Evolutionary conservation across 2,888 invertebrate species (phyloP), one percentile per base, ranked within the genome.

Genomic region (Dolichopus griseipennis): DNA sequence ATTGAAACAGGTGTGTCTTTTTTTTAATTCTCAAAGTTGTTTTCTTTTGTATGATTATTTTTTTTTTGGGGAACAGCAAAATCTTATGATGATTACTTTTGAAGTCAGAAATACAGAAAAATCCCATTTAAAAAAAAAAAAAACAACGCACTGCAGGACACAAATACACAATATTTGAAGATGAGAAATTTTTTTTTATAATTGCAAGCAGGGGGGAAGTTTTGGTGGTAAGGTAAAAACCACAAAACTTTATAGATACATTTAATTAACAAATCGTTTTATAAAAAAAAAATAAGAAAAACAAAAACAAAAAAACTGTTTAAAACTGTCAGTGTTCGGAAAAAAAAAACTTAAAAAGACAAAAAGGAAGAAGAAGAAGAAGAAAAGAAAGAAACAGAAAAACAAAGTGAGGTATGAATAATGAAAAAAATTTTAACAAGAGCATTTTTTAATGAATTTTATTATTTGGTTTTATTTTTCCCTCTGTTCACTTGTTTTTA

Each of bases 241-340:
- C 18, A 18, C 52, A 52, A 52, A 52, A 12, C n/a, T 52, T 52
- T 52, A 52, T 52, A 52, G 52, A 18, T 52, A 52, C 52, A 52
- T 52, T 52, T 52, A 52, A 52, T 52, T 52, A 52, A 52, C 52
- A 52, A 52, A 52, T 52, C 52, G 52, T n/a, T 52, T 52, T n/a
- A 37, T 37, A 6, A 37, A 37, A 37, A 37, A 10, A 37, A 37
- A 37, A 6, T 6, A 52, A 7, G 6, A n/a, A 52, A 12, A 52
- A 2, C 9, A 52, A 18, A 52, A 52, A 52, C 8, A 52, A 10
- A 37, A 37, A 37, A 37, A 27, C 27, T 27, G 41, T 15, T n/a
- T n/a, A n/a, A n/a, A n/a, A n/a, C n/a, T 12, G 15, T 12, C 9
- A 41, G 12, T 41, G n/a, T 41, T 9, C 41, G 15, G 15, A 7